These are phyloP conservation scores for Hylaeus anthracinus DNA, from an alignment of 1,140 invertebrate genomes.

Conservation along the genomic window DNA sequence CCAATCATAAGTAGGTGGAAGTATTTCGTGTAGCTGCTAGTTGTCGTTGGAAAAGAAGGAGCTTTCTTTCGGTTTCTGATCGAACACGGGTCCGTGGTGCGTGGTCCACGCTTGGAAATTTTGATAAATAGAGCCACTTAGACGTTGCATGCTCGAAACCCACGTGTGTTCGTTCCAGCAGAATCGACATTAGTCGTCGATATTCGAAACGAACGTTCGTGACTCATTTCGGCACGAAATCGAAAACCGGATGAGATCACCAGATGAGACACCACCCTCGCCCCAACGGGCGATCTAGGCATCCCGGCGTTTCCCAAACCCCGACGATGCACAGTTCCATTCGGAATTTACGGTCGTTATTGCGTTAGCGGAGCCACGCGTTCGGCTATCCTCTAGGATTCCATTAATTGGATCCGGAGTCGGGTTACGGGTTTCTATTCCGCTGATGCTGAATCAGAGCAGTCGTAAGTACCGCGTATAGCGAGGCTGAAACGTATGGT, in stretches of 20 bases:
- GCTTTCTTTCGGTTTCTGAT: no score
- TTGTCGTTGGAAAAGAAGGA: no score
- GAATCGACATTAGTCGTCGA: no score
- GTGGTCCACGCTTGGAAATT: no score
- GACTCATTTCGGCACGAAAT: no score
- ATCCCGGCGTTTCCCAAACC: conserved; percentile 14
- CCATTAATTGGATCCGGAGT: conserved; percentile 67
- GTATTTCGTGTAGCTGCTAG: no score
- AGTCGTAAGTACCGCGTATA: conserved; percentile 32
- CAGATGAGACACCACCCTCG: neutral
- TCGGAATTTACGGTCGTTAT: conserved; percentile 58
- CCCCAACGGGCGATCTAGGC: neutral
- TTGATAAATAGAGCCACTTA: no score
- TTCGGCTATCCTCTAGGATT: conserved; percentile 52
- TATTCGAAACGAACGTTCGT: no score
- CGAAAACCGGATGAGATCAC: conserved; percentile 13
- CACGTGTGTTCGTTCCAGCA: no score
- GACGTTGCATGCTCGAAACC: no score
- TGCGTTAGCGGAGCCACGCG: conserved; percentile 49
- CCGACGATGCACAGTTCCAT: conserved; percentile 46
- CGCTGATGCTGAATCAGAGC: conserved; percentile 48
- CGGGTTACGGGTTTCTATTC: conserved; percentile 62
- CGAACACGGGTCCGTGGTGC: no score
- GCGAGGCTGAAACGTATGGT: conserved; percentile 21
- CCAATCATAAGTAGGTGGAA: no score